These are phyloP conservation scores for Amiota mariae DNA, from an alignment of 2,888 invertebrate species.

Conservation along the genomic window DNA sequence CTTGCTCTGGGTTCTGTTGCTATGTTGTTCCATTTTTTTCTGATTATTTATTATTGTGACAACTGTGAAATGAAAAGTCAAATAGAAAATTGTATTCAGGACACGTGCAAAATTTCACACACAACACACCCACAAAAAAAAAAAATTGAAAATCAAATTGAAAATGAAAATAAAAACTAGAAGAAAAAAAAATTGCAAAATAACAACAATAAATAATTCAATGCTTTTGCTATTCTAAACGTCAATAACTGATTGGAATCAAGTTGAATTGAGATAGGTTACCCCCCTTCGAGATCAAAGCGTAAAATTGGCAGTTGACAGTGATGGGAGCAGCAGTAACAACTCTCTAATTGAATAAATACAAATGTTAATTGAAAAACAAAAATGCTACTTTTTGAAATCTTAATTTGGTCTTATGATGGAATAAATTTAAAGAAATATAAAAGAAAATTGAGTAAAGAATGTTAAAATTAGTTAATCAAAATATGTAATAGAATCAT, in stretches of 20 bases:
- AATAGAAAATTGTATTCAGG: background rate
- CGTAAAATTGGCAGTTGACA: constrained; percentile 8
- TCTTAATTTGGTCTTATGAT: too few species aligned
- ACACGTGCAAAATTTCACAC: constrained; percentile 17
- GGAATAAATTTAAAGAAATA: too few species aligned
- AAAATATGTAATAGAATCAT: too few species aligned
- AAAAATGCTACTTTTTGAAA: too few species aligned
- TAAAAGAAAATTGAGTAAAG: too few species aligned
- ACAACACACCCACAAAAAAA: background rate
- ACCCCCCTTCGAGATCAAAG: constrained; percentile 7
- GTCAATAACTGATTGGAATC: background rate
- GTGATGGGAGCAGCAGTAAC: too few species aligned
- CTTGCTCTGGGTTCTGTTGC: too few species aligned
- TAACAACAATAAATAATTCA: background rate
- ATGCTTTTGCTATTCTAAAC: background rate
- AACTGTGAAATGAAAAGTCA: constrained; percentile 7
- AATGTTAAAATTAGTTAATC: too few species aligned
- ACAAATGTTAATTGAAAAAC: too few species aligned
- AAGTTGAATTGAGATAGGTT: background rate
- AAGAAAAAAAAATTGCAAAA: background rate
- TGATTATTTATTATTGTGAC: constrained; percentile 18
- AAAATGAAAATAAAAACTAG: background rate
- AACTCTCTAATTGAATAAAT: background rate
- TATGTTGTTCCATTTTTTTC: too few species aligned
- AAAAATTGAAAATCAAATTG: background rate